phyloP scores from a whole-genome alignment of 2,113 vertebrate genomes.

The Capreolus pygargus region DNA sequence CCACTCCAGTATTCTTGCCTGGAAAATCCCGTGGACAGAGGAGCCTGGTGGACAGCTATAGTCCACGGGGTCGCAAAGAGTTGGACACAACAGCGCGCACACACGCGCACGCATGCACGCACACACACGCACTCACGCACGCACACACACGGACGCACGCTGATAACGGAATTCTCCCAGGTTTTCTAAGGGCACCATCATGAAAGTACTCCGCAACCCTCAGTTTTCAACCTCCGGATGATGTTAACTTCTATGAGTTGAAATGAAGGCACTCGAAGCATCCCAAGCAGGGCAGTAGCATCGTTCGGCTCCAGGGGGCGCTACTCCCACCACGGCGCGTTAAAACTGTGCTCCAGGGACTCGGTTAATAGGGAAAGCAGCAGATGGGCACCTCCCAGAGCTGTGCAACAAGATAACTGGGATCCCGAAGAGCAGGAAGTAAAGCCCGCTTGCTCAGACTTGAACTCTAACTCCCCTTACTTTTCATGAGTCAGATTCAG shows the following conservation, averaged over 20 bases:
- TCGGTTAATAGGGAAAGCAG: not conserved
- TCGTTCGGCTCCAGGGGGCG: accelerated
- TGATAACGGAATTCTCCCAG: not conserved
- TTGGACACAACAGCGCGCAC: not conserved
- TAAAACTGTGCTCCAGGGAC: not conserved
- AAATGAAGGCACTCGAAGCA: not conserved
- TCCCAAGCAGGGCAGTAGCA: too few relatives aligned
- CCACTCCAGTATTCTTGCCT: not conserved
- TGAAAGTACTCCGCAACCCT: not conserved
- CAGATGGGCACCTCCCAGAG: not conserved
- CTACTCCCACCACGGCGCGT: not conserved
- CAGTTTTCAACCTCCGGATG: not conserved
- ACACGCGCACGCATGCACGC: not conserved
- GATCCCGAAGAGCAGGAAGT: not conserved
- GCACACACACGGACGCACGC: accelerated
- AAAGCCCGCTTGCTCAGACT: not conserved
- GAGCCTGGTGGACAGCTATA: not conserved
- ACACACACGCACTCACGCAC: too few relatives aligned
- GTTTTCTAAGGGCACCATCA: not conserved
- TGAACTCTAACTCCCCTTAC: not conserved
- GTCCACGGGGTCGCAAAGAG: not conserved
- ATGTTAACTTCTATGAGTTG: not conserved
- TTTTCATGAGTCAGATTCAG: slow-evolving; percentile 17
- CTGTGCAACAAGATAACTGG: not conserved
- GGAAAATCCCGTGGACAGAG: not conserved